Evolutionary conservation across 1,140 invertebrate species (phyloP).

Genomic region (Hydropsyche tenuis): DNA sequence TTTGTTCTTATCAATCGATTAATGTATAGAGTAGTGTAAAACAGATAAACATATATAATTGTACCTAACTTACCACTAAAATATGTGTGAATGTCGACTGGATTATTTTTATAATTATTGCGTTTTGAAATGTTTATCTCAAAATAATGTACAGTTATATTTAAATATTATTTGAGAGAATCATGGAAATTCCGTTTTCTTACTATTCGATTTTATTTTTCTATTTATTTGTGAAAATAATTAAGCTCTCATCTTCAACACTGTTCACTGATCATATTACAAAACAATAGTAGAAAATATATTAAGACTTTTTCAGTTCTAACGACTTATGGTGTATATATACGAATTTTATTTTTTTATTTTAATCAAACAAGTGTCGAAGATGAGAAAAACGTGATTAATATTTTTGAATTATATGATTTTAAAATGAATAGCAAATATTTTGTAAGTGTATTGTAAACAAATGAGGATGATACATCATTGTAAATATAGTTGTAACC

Average conservation of each 20-base stretch:
- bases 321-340: neutral
- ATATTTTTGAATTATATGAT: conserved; percentile 42
- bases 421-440: neutral
- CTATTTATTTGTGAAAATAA: conserved; percentile 21
- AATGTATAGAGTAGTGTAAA: conserved; percentile 44
- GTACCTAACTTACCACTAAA: conserved; percentile 43
- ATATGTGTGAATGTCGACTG: conserved; percentile 33
- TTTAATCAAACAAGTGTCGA: conserved; percentile 3
- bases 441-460: conserved; percentile 46
- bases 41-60: conserved; percentile 32
- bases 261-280: neutral
- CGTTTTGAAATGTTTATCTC: conserved; percentile 7
- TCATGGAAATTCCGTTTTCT: neutral
- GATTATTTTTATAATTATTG: conserved; percentile 36
- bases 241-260: conserved; percentile 8
- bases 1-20: conserved; percentile 36
- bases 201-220: conserved; percentile 2
- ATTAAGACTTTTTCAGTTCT: neutral
- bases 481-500: conserved; percentile 49
- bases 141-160: conserved; percentile 13
- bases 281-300: conserved; percentile 16
- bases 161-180: neutral
- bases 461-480: conserved; percentile 36
- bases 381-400: conserved; percentile 40
- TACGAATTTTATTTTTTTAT: neutral